phyloP scores from a whole-genome alignment of 2,888 invertebrate species.

The Chrysolina oricalcia region DNA sequence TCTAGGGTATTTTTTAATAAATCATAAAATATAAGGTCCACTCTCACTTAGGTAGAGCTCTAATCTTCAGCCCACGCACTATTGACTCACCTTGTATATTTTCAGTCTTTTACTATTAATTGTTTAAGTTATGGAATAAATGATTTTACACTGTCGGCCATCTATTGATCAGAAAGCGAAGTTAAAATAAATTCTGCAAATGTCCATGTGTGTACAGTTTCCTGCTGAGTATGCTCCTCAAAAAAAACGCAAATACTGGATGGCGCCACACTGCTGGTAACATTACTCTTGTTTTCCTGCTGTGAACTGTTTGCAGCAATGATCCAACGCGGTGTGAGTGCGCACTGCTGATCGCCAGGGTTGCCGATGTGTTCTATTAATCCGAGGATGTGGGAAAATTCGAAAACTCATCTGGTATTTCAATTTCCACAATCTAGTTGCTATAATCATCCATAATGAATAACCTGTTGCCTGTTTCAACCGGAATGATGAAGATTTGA shows the following conservation, averaged over 20 bases:
- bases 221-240: no score
- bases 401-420: not conserved
- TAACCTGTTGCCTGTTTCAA: slow-evolving; percentile 3
- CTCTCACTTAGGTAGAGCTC: no score
- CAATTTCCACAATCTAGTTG: not conserved
- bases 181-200: no score
- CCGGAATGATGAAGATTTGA: not conserved
- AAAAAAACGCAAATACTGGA: not conserved
- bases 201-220: not conserved
- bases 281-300: not conserved
- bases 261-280: not conserved
- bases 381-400: not conserved
- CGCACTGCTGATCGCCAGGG: slow-evolving; percentile 63
- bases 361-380: not conserved
- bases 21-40: no score
- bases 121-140: no score
- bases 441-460: not conserved
- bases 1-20: no score
- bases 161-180: no score
- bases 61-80: no score
- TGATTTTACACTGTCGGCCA: no score
- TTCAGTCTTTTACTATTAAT: no score
- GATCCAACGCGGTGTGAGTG: slow-evolving; percentile 68
- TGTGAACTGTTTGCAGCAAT: slow-evolving; percentile 60
- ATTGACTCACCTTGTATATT: no score